Evolutionary conservation across 2,113 vertebrate genomes (phyloP).

Genomic region (Sinocyclocheilus anophthalmus): DNA sequence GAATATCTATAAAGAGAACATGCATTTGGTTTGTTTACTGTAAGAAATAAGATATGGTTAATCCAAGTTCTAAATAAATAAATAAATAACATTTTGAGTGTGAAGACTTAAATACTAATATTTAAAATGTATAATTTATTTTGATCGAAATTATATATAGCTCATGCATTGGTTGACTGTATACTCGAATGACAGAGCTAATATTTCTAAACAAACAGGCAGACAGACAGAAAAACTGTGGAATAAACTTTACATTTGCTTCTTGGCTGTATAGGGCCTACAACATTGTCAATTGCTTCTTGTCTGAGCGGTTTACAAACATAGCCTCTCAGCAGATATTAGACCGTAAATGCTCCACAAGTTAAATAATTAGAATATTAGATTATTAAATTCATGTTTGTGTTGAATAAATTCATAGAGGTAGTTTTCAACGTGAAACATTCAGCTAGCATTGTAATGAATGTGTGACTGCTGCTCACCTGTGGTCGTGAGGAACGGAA

Average conservation of each 20-base stretch:
- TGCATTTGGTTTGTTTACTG: too few relatives aligned
- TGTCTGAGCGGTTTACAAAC: not conserved
- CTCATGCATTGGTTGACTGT: too few relatives aligned
- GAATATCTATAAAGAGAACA: not conserved
- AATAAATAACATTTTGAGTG: too few relatives aligned
- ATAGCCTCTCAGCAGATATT: not conserved
- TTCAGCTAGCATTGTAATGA: not conserved
- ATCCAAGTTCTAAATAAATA: too few relatives aligned
- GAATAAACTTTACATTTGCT: too few relatives aligned
- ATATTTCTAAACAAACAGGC: not conserved
- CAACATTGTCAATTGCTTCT: not conserved
- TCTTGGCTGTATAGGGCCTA: not conserved
- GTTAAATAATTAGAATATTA: not conserved
- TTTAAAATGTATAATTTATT: too few relatives aligned
- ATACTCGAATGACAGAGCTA: too few relatives aligned
- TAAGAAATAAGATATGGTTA: too few relatives aligned
- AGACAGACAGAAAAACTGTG: not conserved
- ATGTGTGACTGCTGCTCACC: conserved; percentile 64
- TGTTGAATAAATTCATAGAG: not conserved
- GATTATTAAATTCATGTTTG: not conserved
- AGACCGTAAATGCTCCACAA: not conserved
- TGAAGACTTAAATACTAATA: too few relatives aligned
- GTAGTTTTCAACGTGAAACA: not conserved
- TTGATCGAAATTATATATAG: too few relatives aligned
- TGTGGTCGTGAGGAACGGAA: conserved; percentile 77